These are phyloP conservation scores for Hycleus phaleratus DNA, from an alignment of 1,140 invertebrate genomes.

Conservation along the genomic window DNA sequence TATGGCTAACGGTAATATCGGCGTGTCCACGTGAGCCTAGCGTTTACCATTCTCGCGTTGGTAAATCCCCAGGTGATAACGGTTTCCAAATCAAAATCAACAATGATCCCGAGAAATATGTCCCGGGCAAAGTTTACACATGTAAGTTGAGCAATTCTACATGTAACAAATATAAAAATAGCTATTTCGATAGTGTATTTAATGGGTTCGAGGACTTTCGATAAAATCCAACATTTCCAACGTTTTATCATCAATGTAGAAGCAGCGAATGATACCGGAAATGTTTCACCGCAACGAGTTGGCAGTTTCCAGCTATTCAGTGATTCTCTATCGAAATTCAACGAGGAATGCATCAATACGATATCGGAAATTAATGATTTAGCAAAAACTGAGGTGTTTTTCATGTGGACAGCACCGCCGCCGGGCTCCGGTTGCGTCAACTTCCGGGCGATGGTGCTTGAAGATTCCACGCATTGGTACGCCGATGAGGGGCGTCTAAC, in stretches of 20 bases:
- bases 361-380: conserved; percentile 69
- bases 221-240: conserved; percentile 62
- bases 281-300: conserved; percentile 47
- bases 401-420: conserved; percentile 83
- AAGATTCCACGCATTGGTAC: conserved; percentile 75
- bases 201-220: conserved; percentile 62
- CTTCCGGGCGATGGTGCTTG: conserved; percentile 82
- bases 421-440: conserved; percentile 77
- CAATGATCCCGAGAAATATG: conserved; percentile 67
- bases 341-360: conserved; percentile 81
- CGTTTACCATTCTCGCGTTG: conserved; percentile 33
- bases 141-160: conserved; percentile 44
- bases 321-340: conserved; percentile 68
- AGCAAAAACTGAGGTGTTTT: conserved; percentile 79
- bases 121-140: conserved; percentile 69
- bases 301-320: conserved; percentile 77
- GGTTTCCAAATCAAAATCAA: conserved; percentile 70
- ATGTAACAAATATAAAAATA: background rate
- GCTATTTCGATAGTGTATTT: conserved; percentile 54
- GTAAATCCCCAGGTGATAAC: conserved; percentile 65
- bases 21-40: conserved; percentile 31
- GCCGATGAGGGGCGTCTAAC: conserved; percentile 81
- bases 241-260: conserved; percentile 75
- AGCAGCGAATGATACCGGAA: conserved; percentile 49
- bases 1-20: background rate